These are phyloP conservation scores for Sceloporus tristichus DNA, from an alignment of 2,113 vertebrate genomes.

Conservation along the genomic window DNA sequence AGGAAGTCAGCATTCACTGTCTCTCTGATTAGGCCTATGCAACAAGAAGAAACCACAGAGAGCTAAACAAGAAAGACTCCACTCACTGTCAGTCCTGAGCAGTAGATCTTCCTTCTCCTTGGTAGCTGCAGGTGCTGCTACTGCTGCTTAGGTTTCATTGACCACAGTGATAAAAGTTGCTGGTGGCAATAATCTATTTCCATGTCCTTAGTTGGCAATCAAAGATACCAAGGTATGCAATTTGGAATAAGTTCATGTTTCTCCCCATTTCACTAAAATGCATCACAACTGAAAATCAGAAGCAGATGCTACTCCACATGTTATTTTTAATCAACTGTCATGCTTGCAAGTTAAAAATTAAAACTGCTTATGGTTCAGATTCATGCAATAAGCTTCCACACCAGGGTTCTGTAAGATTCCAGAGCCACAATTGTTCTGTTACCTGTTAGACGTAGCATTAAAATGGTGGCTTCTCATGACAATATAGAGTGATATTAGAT, in stretches of 20 bases:
- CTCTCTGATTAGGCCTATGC: too few species aligned
- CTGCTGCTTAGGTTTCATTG: not conserved
- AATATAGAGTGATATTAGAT: not conserved
- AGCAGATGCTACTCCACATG: not conserved
- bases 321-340: not conserved
- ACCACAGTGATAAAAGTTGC: not conserved
- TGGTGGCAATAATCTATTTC: constrained; percentile 30
- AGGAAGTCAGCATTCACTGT: too few species aligned
- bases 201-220: constrained; percentile 7
- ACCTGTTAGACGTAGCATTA: too few species aligned
- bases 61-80: too few species aligned
- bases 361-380: not conserved
- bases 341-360: not conserved
- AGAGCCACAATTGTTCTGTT: too few species aligned
- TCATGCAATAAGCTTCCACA: not conserved
- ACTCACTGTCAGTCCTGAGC: too few species aligned
- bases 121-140: too few species aligned
- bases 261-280: not conserved
- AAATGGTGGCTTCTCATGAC: not conserved
- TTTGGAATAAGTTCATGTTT: constrained; percentile 10
- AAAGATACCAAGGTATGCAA: constrained; percentile 15
- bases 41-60: too few species aligned
- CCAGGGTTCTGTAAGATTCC: not conserved
- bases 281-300: constrained; percentile 13
- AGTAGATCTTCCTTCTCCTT: too few species aligned